Percentiles rank a stretch among this genome's conserved stretches.
These are phyloP conservation scores for Gallirallus australis DNA, from an alignment of 2,797 vertebrate species.

Conservation along the genomic window DNA sequence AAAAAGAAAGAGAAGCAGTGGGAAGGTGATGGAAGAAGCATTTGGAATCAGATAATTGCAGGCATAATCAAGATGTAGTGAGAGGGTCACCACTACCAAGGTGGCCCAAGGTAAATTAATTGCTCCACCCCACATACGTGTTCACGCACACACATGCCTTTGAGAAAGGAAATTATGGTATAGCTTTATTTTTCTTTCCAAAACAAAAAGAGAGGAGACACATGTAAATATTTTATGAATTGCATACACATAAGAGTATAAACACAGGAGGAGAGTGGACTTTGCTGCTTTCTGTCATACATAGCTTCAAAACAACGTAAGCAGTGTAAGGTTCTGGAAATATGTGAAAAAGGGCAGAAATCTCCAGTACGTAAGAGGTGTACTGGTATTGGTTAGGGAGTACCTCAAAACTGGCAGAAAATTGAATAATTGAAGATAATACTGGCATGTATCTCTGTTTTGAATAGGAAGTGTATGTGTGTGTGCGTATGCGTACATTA, in stretches of 20 bases:
- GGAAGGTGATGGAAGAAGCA: conserved; percentile 22
- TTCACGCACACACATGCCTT: neutral
- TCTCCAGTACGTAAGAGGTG: neutral
- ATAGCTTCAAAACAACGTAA: conserved; percentile 30
- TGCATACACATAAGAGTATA: neutral
- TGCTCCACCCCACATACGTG: neutral
- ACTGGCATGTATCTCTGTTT: neutral
- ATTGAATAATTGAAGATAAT: neutral
- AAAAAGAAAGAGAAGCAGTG: conserved; percentile 20
- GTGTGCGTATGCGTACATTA: neutral
- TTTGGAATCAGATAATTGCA: conserved; percentile 46
- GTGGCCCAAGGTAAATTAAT: conserved; percentile 19
- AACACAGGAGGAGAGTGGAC: neutral
- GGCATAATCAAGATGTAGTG: conserved; percentile 65
- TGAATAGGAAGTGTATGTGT: neutral
- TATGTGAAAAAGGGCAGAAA: conserved; percentile 1
- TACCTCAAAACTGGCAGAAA: neutral
- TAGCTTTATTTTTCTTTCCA: conserved; percentile 28
- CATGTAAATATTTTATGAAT: conserved; percentile 23
- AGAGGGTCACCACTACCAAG: conserved; percentile 10
- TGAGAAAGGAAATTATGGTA: neutral
- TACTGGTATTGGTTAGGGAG: neutral
- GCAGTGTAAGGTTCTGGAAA: conserved; percentile 16
- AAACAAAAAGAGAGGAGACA: conserved; percentile 7
- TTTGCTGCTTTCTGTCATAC: neutral